These are phyloP conservation scores for Cyclargus thomasi DNA, from an alignment of 1,140 invertebrate species.

Conservation along the genomic window DNA sequence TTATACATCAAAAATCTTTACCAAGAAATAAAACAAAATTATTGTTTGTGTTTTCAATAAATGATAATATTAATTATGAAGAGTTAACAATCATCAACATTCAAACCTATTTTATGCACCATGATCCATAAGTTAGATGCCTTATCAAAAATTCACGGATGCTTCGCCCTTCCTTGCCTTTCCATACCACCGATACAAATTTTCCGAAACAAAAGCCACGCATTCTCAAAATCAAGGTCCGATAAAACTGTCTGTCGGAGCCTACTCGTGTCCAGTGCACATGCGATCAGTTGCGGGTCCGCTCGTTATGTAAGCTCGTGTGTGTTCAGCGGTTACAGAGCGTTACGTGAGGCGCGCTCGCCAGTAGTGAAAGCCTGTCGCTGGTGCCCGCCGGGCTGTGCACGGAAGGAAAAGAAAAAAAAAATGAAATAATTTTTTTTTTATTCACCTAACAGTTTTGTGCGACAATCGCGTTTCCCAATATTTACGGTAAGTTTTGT, in stretches of 20 bases:
- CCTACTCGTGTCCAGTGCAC: neutral
- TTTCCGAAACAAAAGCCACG: neutral
- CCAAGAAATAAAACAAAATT: too few species aligned
- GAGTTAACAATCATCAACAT: too few species aligned
- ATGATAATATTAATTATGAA: too few species aligned
- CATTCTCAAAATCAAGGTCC: neutral
- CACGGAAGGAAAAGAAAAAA: constrained; percentile 22
- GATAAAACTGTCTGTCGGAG: neutral
- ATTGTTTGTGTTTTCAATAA: too few species aligned
- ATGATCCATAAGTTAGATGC: too few species aligned
- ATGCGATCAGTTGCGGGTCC: neutral
- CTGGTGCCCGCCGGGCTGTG: constrained; percentile 33
- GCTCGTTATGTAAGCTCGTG: constrained; percentile 10
- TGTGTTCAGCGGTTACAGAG: constrained; percentile 23
- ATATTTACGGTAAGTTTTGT: constrained; percentile 38
- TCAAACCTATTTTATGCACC: too few species aligned
- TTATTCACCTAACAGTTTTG: constrained; percentile 26
- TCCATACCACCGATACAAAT: neutral
- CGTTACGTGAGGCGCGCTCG: constrained; percentile 34
- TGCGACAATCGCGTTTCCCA: constrained; percentile 33
- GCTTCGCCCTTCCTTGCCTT: neutral
- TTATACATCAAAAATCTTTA: too few species aligned
- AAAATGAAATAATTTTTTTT: constrained; percentile 35
- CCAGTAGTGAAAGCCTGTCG: constrained; percentile 46
- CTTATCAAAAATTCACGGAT: too few species aligned